A percentile compares a stretch with the other conserved stretches of the same genome.
phyloP scores from a whole-genome alignment of 1,140 invertebrate species.

The Rhagoletis pomonella region DNA sequence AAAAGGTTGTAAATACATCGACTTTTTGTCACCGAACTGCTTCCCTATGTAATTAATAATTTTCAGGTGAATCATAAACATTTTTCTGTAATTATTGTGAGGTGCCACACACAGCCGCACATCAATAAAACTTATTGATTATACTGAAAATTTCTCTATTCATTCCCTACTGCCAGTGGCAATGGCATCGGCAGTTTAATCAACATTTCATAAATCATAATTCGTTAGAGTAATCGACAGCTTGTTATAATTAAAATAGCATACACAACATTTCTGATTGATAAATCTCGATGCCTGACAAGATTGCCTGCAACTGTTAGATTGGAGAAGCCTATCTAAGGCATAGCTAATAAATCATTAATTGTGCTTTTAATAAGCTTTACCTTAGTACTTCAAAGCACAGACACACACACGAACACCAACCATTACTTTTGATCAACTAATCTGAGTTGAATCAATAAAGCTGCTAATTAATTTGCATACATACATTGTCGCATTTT shows the following conservation, averaged over 20 bases:
- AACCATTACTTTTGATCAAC: not conserved
- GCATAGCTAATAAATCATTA: slow-evolving; percentile 29
- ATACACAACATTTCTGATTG: slow-evolving; percentile 1
- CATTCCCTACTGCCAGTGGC: too few species aligned
- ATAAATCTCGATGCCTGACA: not conserved
- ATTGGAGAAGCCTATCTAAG: not conserved
- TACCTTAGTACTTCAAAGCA: not conserved
- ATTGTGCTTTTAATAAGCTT: not conserved
- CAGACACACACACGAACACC: not conserved
- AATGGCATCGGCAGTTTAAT: slow-evolving; percentile 20
- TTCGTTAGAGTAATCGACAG: not conserved
- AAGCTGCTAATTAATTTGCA: not conserved
- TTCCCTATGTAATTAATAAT: not conserved
- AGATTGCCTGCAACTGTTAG: not conserved
- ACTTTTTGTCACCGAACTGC: too few species aligned
- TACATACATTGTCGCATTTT: not conserved
- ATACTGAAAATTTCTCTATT: slow-evolving; percentile 7
- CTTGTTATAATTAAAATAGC: slow-evolving; percentile 33
- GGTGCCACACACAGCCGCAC: not conserved
- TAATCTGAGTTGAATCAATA: not conserved
- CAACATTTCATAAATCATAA: slow-evolving; percentile 33
- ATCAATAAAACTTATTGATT: not conserved
- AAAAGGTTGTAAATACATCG: too few species aligned
- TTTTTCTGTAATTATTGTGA: not conserved
- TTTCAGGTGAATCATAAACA: not conserved